Evolutionary conservation across 1,140 invertebrate species (phyloP).

Genomic region (Bombus fervidus): DNA sequence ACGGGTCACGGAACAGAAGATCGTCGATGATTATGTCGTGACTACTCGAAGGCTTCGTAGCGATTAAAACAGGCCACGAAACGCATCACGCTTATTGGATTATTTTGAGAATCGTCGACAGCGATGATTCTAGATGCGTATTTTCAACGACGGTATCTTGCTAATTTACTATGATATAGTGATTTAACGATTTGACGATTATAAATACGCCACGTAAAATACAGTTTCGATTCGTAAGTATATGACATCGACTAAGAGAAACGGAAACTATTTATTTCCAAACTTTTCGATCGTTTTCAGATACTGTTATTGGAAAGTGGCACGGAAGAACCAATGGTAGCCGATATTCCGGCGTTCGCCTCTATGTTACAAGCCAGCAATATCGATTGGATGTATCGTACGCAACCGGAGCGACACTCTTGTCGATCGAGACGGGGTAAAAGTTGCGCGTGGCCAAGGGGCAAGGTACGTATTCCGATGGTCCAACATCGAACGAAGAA

Average conservation of each 20-base stretch:
- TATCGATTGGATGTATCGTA: conserved; percentile 84
- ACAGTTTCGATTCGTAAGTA: too few species aligned
- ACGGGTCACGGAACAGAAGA: conserved; percentile 39
- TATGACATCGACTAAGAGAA: too few species aligned
- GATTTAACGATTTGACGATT: neutral
- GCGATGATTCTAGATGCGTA: neutral
- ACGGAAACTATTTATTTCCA: too few species aligned
- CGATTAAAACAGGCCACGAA: conserved; percentile 8
- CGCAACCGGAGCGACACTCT: conserved; percentile 81
- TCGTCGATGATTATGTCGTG: conserved; percentile 10
- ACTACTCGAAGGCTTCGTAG: conserved; percentile 14
- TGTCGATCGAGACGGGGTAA: conserved; percentile 76
- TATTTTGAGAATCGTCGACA: neutral
- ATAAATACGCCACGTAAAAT: too few species aligned
- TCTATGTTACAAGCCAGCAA: conserved; percentile 83
- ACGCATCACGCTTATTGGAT: too few species aligned
- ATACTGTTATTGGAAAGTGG: conserved; percentile 90
- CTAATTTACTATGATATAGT: too few species aligned
- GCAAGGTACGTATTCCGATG: conserved; percentile 66
- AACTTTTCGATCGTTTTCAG: conserved; percentile 71
- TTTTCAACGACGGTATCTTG: neutral
- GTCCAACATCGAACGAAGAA: neutral
- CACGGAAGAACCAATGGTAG: conserved; percentile 87
- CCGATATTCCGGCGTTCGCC: conserved; percentile 86
- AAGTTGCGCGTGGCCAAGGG: conserved; percentile 74